phyloP scores from a whole-genome alignment of 2,113 vertebrate genomes.

The Trogon surrucura region DNA sequence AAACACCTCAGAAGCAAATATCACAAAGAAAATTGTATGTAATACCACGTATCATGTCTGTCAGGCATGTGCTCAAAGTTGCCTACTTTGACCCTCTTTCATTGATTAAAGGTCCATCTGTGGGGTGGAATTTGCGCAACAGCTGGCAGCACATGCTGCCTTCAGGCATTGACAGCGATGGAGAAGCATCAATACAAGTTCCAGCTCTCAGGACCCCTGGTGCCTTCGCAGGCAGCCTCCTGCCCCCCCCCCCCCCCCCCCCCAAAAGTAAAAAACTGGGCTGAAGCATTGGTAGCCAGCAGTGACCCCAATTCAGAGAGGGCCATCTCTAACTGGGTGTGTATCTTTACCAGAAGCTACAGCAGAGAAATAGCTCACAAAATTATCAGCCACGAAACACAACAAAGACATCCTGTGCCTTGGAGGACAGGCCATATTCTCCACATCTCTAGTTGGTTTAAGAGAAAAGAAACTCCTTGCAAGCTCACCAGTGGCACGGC shows the following conservation, averaged over 20 bases:
- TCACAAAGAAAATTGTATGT: background rate
- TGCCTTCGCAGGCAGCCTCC: background rate
- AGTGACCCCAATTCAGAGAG: background rate
- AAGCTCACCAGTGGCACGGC: background rate
- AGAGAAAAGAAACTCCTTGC: background rate
- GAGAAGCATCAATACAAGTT: fast-evolving
- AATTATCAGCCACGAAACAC: background rate
- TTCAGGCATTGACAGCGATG: fast-evolving
- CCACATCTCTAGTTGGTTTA: fast-evolving
- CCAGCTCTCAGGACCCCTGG: fast-evolving
- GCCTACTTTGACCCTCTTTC: background rate
- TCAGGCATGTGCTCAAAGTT: fast-evolving
- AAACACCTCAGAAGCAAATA: background rate
- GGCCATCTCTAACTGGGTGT: no score
- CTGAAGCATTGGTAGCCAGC: background rate
- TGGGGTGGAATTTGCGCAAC: background rate
- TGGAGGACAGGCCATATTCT: fast-evolving
- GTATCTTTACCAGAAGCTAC: fast-evolving
- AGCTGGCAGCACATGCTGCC: background rate
- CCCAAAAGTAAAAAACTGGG: background rate
- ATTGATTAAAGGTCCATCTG: fast-evolving
- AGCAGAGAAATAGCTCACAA: background rate
- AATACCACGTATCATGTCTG: fast-evolving
- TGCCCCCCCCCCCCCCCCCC: background rate
- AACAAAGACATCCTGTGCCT: fast-evolving